A percentile compares a stretch with the other conserved stretches of the same genome.
These are phyloP conservation scores for Trichogramma evanescens DNA, from an alignment of 2,888 invertebrate genomes.

Conservation along the genomic window DNA sequence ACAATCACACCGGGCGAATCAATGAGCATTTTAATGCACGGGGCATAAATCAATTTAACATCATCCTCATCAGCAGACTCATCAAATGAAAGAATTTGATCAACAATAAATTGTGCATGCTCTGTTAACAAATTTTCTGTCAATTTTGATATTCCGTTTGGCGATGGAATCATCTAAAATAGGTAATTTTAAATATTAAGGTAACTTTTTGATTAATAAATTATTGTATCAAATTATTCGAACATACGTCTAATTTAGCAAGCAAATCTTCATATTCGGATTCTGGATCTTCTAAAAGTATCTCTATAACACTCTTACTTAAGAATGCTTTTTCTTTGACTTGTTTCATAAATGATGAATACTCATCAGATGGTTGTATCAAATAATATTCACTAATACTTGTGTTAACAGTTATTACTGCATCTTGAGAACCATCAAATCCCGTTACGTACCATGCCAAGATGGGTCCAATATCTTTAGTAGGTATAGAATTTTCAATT, in stretches of 20 bases:
- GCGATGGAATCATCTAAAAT: conserved; percentile 49
- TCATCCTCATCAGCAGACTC: conserved; percentile 54
- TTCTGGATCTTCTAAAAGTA: conserved; percentile 59
- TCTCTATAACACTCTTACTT: conserved; percentile 75
- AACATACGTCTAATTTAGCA: conserved; percentile 54
- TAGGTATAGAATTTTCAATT: conserved; percentile 65
- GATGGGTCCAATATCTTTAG: conserved; percentile 73
- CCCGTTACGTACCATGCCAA: conserved; percentile 78
- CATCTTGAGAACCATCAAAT: conserved; percentile 66
- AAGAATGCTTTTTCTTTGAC: conserved; percentile 70
- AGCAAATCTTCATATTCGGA: conserved; percentile 73
- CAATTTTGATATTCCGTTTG: conserved; percentile 48
- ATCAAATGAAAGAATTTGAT: conserved; percentile 61
- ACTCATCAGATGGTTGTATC: conserved; percentile 65
- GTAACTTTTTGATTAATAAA: neutral
- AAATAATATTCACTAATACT: conserved; percentile 68
- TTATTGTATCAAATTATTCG: neutral
- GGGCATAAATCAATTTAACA: conserved; percentile 59
- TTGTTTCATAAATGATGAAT: conserved; percentile 62
- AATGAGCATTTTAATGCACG: conserved; percentile 71
- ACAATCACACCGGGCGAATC: conserved; percentile 62
- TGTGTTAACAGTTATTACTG: neutral
- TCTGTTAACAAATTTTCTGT: conserved; percentile 68
- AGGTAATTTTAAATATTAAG: neutral
- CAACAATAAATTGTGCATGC: conserved; percentile 75